A percentile compares a stretch with the other conserved stretches of the same genome.
Conservation (phyloP, 2,888 invertebrate genomes). For the Lottia scabra region DNA sequence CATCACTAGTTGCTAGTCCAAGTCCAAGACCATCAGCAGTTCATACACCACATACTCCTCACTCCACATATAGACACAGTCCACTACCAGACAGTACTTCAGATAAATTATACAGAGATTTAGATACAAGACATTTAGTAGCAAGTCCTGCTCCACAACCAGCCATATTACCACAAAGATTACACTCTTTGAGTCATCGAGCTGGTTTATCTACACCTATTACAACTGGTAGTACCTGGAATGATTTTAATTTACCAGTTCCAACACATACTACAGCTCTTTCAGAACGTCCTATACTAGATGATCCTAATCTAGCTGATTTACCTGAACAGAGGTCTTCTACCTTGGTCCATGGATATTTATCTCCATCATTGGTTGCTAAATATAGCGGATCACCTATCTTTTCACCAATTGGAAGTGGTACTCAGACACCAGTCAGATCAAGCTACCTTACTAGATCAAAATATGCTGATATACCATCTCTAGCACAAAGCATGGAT, state of each 20-base stretch:
- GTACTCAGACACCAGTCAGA: constrained; percentile 10
- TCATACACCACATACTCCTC: neutral
- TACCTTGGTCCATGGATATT: neutral
- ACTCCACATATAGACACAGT: neutral
- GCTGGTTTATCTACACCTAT: neutral
- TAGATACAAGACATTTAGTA: neutral
- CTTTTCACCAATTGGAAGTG: constrained; percentile 13
- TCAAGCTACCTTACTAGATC: neutral
- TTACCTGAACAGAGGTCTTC: neutral
- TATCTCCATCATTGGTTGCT: constrained; percentile 5
- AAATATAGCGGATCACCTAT: constrained; percentile 2
- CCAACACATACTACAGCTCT: neutral
- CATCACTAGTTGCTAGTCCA: constrained; percentile 5
- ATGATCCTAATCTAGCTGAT: neutral
- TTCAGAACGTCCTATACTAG: constrained; percentile 5
- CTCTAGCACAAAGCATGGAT: neutral
- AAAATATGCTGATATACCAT: constrained; percentile 1
- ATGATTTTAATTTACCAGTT: constrained; percentile 7
- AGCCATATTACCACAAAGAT: neutral
- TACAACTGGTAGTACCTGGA: constrained; percentile 3
- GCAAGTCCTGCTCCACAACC: neutral
- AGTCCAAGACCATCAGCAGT: neutral
- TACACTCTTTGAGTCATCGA: neutral
- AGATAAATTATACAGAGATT: neutral
- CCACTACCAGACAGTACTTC: neutral